Conservation (phyloP, 2,113 vertebrate species). For the Tenrec ecaudatus region DNA sequence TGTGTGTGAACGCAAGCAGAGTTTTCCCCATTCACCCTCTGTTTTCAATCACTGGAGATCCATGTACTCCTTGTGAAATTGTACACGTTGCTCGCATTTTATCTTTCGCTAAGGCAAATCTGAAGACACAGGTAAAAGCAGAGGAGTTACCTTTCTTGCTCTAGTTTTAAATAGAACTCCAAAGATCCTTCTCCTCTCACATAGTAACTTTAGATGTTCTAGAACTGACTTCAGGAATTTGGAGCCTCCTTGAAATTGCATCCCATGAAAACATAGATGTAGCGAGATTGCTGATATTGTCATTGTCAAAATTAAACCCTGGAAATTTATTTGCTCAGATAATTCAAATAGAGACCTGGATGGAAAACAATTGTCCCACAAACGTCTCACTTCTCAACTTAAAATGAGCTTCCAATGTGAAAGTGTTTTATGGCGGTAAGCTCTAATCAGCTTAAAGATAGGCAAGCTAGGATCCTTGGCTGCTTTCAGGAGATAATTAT, state of each 20-base stretch:
- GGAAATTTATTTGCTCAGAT: constrained; percentile 4
- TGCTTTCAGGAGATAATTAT: constrained; percentile 9
- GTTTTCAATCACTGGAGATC: constrained; percentile 58
- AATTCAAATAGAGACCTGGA: not conserved
- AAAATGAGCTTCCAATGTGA: not conserved
- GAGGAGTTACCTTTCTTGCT: not conserved
- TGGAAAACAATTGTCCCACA: constrained; percentile 16
- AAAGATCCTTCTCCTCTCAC: not conserved
- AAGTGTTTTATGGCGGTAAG: not conserved
- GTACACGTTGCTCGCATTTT: not conserved
- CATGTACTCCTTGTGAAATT: not conserved
- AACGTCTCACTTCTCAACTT: not conserved
- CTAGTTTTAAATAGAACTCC: not conserved
- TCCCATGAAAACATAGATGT: not conserved
- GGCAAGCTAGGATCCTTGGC: not conserved
- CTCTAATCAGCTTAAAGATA: not conserved
- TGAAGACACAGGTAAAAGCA: not conserved
- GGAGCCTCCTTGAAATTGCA: not conserved
- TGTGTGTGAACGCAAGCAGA: constrained; percentile 79
- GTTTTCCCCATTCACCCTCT: constrained; percentile 79
- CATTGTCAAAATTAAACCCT: not conserved
- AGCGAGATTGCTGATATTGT: not conserved
- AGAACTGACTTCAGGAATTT: not conserved
- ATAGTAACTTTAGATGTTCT: not conserved
- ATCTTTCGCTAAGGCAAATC: not conserved